A percentile compares a stretch with the other conserved stretches of the same genome.
Conservation (phyloP, 2,888 invertebrate species). For the Tinea pellionella region DNA sequence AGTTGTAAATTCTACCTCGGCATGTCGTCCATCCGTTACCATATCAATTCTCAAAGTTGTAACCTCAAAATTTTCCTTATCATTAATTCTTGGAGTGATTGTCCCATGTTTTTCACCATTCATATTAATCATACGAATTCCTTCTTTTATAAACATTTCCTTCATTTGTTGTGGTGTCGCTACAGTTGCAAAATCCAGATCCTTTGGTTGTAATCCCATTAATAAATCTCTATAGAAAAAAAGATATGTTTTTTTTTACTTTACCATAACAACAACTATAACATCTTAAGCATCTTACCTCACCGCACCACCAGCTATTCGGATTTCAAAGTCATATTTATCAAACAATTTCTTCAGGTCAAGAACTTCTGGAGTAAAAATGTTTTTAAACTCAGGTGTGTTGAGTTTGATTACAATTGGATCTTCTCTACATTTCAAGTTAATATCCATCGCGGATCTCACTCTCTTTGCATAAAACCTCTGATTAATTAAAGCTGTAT, state of each 20-base stretch:
- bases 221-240: slow-evolving; percentile 79
- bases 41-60: slow-evolving; percentile 95
- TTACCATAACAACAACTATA: too few relatives aligned
- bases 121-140: slow-evolving; percentile 90
- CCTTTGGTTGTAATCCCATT: slow-evolving; percentile 83
- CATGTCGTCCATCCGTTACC: slow-evolving; percentile 93
- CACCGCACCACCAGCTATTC: slow-evolving; percentile 98
- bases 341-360: slow-evolving; percentile 80
- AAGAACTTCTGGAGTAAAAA: slow-evolving; percentile 86
- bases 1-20: slow-evolving; percentile 93
- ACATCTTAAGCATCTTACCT: slow-evolving; percentile 50
- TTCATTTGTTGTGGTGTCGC: slow-evolving; percentile 98
- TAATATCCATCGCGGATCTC: slow-evolving; percentile 40
- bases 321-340: slow-evolving; percentile 83
- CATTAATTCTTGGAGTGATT: slow-evolving; percentile 93
- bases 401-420: slow-evolving; percentile 80
- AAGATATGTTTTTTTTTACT: too few relatives aligned
- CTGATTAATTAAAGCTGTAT: not conserved
- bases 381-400: slow-evolving; percentile 77
- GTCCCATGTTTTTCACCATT: slow-evolving; percentile 97
- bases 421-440: slow-evolving; percentile 57
- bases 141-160: slow-evolving; percentile 86
- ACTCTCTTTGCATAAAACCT: slow-evolving; percentile 20
- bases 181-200: slow-evolving; percentile 97
- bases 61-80: slow-evolving; percentile 93